phyloP scores from a whole-genome alignment of 2,888 invertebrate species.

The Drosophila quasianomalipes region DNA sequence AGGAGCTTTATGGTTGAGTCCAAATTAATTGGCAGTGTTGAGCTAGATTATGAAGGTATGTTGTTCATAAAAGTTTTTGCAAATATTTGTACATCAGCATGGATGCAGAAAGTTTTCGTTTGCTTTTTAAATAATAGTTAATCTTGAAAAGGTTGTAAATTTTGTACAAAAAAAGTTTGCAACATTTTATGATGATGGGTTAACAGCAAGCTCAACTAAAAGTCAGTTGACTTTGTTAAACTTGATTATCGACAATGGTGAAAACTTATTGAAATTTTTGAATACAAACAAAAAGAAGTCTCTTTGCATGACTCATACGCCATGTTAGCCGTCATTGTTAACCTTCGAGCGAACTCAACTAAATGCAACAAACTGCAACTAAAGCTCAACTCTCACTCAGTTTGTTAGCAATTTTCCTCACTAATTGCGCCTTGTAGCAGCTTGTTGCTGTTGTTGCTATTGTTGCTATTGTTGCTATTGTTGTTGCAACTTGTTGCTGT shows the following conservation, averaged over 20 bases:
- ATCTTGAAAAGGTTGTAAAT: not conserved
- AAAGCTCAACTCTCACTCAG: conserved; percentile 44
- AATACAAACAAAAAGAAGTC: not conserved
- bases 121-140: conserved; percentile 1
- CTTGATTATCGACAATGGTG: no score
- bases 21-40: conserved; percentile 18
- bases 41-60: not conserved
- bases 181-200: not conserved
- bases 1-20: conserved; percentile 9
- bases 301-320: conserved; percentile 49
- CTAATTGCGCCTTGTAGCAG: conserved; percentile 53
- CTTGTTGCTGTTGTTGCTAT: not conserved
- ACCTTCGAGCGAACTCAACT: not conserved
- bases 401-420: conserved; percentile 52
- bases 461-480: not conserved
- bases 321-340: conserved; percentile 50
- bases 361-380: conserved; percentile 4
- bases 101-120: not conserved
- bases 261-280: not conserved
- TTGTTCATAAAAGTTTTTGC: not conserved
- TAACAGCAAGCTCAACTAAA: not conserved
- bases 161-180: not conserved
- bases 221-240: not conserved
- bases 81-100: not conserved
- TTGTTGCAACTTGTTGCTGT: conserved; percentile 27